Evolutionary conservation across 92 coral and sea anemone species (phyloP).

Genomic region (Umimayanthus kanabou): DNA sequence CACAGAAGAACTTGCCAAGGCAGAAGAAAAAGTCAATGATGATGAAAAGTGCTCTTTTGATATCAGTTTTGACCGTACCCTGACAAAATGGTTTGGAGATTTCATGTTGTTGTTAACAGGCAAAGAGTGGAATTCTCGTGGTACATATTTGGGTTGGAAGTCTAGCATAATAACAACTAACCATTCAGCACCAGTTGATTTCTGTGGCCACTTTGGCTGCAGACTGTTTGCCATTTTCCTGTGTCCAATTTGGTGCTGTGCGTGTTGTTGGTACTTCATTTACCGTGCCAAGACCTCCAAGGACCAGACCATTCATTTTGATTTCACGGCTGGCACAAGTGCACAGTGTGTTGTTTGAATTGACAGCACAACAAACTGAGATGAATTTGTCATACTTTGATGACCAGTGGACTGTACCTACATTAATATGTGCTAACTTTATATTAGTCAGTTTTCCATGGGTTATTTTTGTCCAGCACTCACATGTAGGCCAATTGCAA

Average conservation of each 20-base stretch:
- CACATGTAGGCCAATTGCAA: too few relatives aligned
- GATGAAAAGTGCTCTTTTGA: conserved; percentile 32
- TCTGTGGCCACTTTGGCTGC: conserved; percentile 33
- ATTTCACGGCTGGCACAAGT: not conserved
- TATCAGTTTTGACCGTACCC: conserved; percentile 28
- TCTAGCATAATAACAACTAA: conserved; percentile 37
- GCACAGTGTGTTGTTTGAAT: not conserved
- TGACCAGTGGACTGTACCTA: too few relatives aligned
- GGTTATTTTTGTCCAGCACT: too few relatives aligned
- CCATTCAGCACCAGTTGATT: conserved; percentile 37
- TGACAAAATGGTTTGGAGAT: conserved; percentile 10
- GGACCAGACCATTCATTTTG: conserved; percentile 20
- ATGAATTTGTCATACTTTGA: too few relatives aligned
- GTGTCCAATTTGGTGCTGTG: conserved; percentile 44
- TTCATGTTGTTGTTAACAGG: conserved; percentile 24
- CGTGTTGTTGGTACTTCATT: conserved; percentile 30
- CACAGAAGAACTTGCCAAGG: conserved; percentile 30
- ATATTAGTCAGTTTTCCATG: too few relatives aligned
- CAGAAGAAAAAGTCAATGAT: conserved; percentile 21
- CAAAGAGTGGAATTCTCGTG: conserved; percentile 37
- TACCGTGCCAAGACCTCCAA: conserved; percentile 34
- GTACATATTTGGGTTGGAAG: conserved; percentile 34
- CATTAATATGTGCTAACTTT: too few relatives aligned
- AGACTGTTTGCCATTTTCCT: conserved; percentile 27
- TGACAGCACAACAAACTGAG: not conserved